Conservation (phyloP, 1,140 invertebrate genomes). For the Habropoda laboriosa region DNA sequence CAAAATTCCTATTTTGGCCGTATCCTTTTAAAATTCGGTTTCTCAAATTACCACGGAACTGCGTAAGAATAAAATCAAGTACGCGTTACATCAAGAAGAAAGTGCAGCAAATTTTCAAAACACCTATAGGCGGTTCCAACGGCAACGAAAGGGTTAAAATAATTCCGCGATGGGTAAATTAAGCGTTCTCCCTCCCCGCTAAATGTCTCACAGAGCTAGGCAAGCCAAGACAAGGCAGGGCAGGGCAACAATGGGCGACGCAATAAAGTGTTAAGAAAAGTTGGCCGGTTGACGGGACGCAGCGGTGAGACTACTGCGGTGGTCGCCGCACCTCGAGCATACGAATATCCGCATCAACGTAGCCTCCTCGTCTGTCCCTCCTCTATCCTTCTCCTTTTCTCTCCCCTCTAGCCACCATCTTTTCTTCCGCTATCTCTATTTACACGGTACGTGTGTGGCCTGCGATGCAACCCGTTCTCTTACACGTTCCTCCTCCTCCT, state of each 20-base stretch:
- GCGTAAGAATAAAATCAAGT: too few relatives aligned
- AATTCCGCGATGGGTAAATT: too few relatives aligned
- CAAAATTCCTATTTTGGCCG: too few relatives aligned
- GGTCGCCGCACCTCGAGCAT: slow-evolving; percentile 42
- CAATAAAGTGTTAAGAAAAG: slow-evolving; percentile 58
- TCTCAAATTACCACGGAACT: too few relatives aligned
- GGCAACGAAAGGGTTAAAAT: too few relatives aligned
- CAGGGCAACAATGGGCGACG: slow-evolving; percentile 31
- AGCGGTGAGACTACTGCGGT: slow-evolving; percentile 39
- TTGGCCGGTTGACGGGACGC: slow-evolving; percentile 35
- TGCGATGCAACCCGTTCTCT: slow-evolving; percentile 50
- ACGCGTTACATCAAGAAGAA: too few relatives aligned
- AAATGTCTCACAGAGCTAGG: slow-evolving; percentile 54
- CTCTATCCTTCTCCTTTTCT: background rate
- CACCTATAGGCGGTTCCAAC: too few relatives aligned
- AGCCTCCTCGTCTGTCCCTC: background rate
- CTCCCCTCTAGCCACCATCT: background rate
- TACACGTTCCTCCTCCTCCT: slow-evolving; percentile 16
- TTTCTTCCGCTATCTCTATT: slow-evolving; percentile 27
- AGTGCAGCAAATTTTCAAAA: too few relatives aligned
- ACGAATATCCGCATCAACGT: slow-evolving; percentile 57
- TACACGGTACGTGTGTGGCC: slow-evolving; percentile 45
- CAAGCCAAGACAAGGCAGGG: too few relatives aligned
- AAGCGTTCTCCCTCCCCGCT: slow-evolving; percentile 31
- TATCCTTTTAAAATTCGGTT: too few relatives aligned